These are phyloP conservation scores for Vannuccia rotundouncinata DNA, from an alignment of 2,888 invertebrate species.

Conservation along the genomic window DNA sequence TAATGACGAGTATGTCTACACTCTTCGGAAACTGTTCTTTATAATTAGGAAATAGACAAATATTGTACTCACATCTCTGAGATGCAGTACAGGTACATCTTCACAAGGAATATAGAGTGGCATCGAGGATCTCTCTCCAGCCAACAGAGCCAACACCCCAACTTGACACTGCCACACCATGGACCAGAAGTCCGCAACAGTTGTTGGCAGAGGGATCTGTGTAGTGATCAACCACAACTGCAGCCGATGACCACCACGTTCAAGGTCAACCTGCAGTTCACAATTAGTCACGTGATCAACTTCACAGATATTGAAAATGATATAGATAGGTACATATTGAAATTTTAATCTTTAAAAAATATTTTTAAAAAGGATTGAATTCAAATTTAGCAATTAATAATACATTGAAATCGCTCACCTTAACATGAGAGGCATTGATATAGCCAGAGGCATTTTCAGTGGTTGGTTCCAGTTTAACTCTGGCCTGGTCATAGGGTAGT, in stretches of 20 bases:
- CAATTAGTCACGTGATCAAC: no score
- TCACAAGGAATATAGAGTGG: background rate
- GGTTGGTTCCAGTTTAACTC: constrained; percentile 14
- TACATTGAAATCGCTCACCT: background rate
- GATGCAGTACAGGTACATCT: background rate
- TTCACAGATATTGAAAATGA: no score
- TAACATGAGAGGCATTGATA: constrained; percentile 22
- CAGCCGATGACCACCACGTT: background rate
- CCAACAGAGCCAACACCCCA: background rate
- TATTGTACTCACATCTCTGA: constrained; percentile 26
- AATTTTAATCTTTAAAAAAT: no score
- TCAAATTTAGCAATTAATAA: no score
- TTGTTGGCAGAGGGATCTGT: constrained; percentile 6
- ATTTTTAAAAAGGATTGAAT: no score
- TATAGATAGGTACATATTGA: no score
- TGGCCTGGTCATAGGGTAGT: constrained; percentile 22
- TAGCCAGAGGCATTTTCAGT: constrained; percentile 18
- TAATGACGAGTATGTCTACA: no score
- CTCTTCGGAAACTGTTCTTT: no score
- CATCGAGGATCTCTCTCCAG: background rate
- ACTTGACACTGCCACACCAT: constrained; percentile 16
- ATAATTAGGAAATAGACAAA: no score
- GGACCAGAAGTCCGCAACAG: constrained; percentile 1
- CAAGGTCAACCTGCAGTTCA: background rate
- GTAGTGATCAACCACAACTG: constrained; percentile 5